Evolutionary conservation across 2,797 vertebrate genomes (phyloP).

Genomic region (Gymnopithys bicolor): DNA sequence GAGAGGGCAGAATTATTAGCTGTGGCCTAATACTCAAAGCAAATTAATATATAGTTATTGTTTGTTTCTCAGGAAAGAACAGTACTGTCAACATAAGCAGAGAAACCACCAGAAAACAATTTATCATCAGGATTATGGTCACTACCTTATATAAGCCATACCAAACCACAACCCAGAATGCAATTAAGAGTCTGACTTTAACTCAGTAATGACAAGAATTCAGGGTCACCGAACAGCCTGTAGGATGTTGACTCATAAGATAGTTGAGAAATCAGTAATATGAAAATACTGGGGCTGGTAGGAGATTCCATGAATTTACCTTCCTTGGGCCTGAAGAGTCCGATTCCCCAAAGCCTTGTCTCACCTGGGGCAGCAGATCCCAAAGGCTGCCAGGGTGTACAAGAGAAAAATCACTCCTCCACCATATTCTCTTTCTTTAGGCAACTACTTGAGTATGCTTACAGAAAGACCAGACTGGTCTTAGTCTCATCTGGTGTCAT

Average conservation of each 20-base stretch:
- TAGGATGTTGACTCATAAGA: background rate
- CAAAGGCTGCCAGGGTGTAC: background rate
- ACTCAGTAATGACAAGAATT: background rate
- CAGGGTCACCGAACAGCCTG: background rate
- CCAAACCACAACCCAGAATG: background rate
- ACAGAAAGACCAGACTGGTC: background rate
- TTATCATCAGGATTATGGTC: background rate
- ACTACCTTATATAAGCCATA: background rate
- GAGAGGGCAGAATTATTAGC: conserved; percentile 48
- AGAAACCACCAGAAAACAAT: background rate
- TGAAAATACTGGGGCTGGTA: background rate
- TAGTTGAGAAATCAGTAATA: background rate
- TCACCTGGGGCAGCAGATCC: background rate
- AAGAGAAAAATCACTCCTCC: background rate
- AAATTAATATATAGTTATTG: conserved; percentile 3
- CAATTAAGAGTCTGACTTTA: background rate
- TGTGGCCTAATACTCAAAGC: conserved; percentile 31
- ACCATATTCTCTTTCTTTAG: background rate
- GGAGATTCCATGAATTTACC: background rate
- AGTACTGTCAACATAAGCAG: background rate
- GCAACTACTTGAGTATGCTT: background rate
- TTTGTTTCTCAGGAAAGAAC: background rate
- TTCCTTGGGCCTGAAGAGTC: background rate
- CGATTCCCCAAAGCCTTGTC: background rate
- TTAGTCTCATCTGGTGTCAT: background rate